Evolutionary conservation across 2,888 invertebrate genomes (phyloP), one percentile per base, ranked within the genome.

Genomic region (Amorpha juglandis): DNA sequence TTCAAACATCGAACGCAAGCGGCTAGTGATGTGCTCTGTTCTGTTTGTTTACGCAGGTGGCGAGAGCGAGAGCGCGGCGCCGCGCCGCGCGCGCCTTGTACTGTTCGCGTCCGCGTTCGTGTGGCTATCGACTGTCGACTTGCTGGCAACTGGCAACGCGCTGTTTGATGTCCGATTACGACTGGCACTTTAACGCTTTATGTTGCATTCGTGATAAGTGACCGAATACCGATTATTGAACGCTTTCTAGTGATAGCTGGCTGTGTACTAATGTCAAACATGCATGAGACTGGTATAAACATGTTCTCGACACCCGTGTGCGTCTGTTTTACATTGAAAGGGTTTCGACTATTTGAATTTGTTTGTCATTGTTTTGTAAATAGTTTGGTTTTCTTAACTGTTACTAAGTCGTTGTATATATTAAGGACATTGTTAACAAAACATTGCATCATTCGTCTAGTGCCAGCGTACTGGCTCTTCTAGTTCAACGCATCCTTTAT

Each of bases 11-110:
- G 81, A 81, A 77, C 76, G 69, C 73, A 68, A 71, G 68, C 68
- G 68, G 69, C 69, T 79, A 81, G 82, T 82, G 82, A 80, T 81
- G 80, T 74, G 74, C 78, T 74, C 63, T 58, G 80, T 82, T 74
- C 63, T 55, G 80, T 82, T 86, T 88, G 80, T 87, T 86, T 87
- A 82, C 79, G 71, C 86, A 88, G 88, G 82, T 84, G 86, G 70
- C 70, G 69, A 74, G 69, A 70, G 73, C 72, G 74, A 64, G 69
- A 69, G 66, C 63, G 70, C 66, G 66, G 71, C n/a, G n/a, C n/a
- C 65, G 65, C 63, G 48, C 58, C 58, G 65, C 35, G 50, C 21
- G n/a, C n/a, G n/a, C n/a, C n/a, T n/a, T n/a, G n/a, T n/a, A n/a
- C n/a, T n/a, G 27, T 27, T 27, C 16, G n/a, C 52, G 21, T 27